Evolutionary conservation across 1,140 invertebrate genomes (phyloP), one percentile per base, ranked within the genome.

Genomic region (Lamellibrachia luymesi): DNA sequence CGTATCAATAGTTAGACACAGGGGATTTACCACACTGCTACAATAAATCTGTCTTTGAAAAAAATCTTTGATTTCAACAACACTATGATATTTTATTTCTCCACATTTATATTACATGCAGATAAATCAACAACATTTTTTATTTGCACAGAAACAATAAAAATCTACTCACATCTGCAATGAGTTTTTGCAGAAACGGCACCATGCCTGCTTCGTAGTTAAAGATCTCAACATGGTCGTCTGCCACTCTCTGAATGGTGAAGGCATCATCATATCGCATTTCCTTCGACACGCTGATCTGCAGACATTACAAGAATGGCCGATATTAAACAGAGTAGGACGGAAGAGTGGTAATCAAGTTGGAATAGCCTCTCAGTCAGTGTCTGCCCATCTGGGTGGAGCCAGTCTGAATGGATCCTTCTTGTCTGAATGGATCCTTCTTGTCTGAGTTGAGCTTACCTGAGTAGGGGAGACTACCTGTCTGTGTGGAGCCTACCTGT

Each of bases 151-250:
- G 25, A 56, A 56, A 56, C 6, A 56, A 56, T 17, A 17, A 56
- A 38, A 17, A 80, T 80, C 64, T 80, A 80, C 64, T 80, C 64
- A 92, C 92, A 50, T 92, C 92, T 92, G 90, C 50, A 50, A 94
- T 92, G 49, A 94, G 89, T 49, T 94, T 94, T 90, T 91, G 80
- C 80, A 94, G 52, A 91, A 94, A 92, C n/a, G 94, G 93, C 22
- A 94, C 94, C 92, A 94, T 94, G 51, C 94, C 94, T 92, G 94
- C 93, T 2, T 93, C 91, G 51, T 92, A 94, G 89, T 94, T 94
- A 92, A 94, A 94, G 0, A 38, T 51, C 52, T n/a, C 22, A 13
- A 94, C n/a, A 56, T 94, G 89, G 50, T 51, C n/a, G n/a, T 52
- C 90, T 38, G 92, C 50, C 17, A 94, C 94, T n/a, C 51, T 52